Base-by-base conservation (phyloP, 2,113 vertebrate genomes). In the Actenoides lindsayi region DNA sequence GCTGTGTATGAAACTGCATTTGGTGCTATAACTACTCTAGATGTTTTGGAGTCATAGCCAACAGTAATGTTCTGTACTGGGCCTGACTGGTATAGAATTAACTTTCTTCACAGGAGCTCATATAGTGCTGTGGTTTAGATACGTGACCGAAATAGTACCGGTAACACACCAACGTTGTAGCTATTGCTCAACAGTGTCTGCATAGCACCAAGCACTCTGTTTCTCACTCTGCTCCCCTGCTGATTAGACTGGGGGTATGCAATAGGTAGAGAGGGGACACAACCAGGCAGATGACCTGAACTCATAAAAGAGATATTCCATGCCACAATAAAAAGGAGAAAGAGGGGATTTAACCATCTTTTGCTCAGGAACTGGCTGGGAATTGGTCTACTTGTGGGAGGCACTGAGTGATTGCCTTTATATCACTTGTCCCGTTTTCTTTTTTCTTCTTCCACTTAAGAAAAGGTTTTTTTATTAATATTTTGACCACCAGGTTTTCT, bases 331-430 rank as follows among this genome's bases (percentile, higher is more conserved):
- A 28, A 41, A 67, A 60, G 4, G 6, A 20, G 54, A 81, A 84
- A 73, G 9, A 31, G 6, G 4, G 9, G 3, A 2, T 12, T 53
- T 39, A 68, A 25, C n/a, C 1, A 0, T 23, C 16, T 62, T 48
- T 68, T 62, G 9, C 35, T 62, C 3, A 12, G 50, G 23, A 70
- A 33, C 11, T 41, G 48, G 5, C 21, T 28, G 31, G 15, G 15
- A n/a, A 53, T 15, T 25, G 27, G 10, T 23, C 41, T 70, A 3
- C 11, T 35, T 6, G 2, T 33, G 4, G 31, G 16, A 70, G 24
- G 16, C 27, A 16, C 6, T 39, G 11, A 33, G 5, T 50, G 24
- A 84, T 37, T 77, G 42, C 18, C 4, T 89, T 82, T 39, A 9
- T 5, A 37, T 27, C 9, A 41, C 4, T 44, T 50, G 7, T 33